Conservation (phyloP, 2,113 vertebrate species). For the Xiphophorus couchianus region DNA sequence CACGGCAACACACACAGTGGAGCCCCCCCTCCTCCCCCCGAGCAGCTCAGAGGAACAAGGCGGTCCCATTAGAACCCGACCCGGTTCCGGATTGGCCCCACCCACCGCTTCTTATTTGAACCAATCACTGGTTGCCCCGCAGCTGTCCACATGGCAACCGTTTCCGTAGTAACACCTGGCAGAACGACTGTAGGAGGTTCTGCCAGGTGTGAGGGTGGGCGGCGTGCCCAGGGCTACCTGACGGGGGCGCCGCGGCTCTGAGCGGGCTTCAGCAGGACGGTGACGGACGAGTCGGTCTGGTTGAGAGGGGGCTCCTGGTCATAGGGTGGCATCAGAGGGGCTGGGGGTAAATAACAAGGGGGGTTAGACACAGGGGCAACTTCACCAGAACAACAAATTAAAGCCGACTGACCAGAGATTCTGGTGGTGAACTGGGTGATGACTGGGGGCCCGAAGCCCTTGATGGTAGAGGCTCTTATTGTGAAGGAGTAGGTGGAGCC, state of each 20-base stretch:
- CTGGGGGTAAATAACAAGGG: conserved; percentile 64
- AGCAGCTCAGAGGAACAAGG: too few species aligned
- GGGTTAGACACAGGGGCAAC: too few species aligned
- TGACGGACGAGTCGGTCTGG: conserved; percentile 95
- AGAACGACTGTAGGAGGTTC: neutral
- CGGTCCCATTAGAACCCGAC: too few species aligned
- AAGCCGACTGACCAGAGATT: conserved; percentile 87
- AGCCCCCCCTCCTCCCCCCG: too few species aligned
- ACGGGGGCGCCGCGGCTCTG: conserved; percentile 96
- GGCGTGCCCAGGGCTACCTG: conserved; percentile 81
- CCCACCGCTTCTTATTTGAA: conserved; percentile 64
- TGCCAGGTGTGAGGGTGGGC: conserved; percentile 9
- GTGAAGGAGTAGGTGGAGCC: conserved; percentile 98
- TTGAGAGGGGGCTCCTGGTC: conserved; percentile 95
- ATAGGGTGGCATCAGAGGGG: conserved; percentile 95
- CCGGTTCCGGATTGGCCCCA: conserved; percentile 42
- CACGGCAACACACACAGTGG: conserved; percentile 26
- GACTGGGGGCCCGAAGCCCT: conserved; percentile 92
- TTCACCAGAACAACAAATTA: too few species aligned
- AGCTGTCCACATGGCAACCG: conserved; percentile 67
- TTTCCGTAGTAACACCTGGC: conserved; percentile 45
- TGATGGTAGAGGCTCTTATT: conserved; percentile 93
- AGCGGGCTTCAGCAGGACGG: conserved; percentile 92
- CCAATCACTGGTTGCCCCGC: conserved; percentile 52
- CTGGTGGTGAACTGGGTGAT: conserved; percentile 95